Base-by-base conservation (phyloP, 2,888 invertebrate genomes). In the Polyploca ridens region DNA sequence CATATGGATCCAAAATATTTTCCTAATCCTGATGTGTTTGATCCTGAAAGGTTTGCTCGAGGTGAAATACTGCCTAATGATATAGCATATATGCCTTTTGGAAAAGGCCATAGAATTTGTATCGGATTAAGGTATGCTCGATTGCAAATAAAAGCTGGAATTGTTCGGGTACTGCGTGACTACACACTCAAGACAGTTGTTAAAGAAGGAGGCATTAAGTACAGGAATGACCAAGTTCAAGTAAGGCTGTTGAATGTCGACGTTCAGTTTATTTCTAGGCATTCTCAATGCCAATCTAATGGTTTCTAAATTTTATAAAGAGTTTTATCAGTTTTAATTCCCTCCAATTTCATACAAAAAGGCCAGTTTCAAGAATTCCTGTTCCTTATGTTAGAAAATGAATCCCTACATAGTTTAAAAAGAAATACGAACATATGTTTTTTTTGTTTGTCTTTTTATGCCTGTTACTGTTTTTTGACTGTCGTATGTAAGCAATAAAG, bases 1-100 rank as follows among this genome's bases (percentile, higher is more conserved):
- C 94, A 94, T 65, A 84, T 86, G 54, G 94, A 94, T 67, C 85
- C 90, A 0, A 80, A 89, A 58, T 86, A 89, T 70, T 93, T 85
- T 67, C 84, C 88, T 0, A 79, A 94, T 14, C 94, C 94, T 0
- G 84, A 90, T 62, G 82, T 79, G 2, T 94, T 93, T 71, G 83
- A 91, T 65, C 93, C 94, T 2, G 90, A 93, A 3, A 81, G 93
- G 62, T 90, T 90, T 72, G 67, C 76, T 7, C 73, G 78, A 0
- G 84, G 85, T 46, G 65, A 69, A 3, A 75, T 77, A 46, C 14
- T 46, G 46, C 10, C 46, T 14, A 79, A 70, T 59, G 86, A 87
- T 33, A 72, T 78, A 38, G 79, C 82, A 0, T 94, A 87, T 64
- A 73, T 91, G 74, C 92, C 94, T 0, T 94, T 94, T 70, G 94